phyloP scores from a whole-genome alignment of 2,888 invertebrate genomes.

The Nemotelus nigrinus region DNA sequence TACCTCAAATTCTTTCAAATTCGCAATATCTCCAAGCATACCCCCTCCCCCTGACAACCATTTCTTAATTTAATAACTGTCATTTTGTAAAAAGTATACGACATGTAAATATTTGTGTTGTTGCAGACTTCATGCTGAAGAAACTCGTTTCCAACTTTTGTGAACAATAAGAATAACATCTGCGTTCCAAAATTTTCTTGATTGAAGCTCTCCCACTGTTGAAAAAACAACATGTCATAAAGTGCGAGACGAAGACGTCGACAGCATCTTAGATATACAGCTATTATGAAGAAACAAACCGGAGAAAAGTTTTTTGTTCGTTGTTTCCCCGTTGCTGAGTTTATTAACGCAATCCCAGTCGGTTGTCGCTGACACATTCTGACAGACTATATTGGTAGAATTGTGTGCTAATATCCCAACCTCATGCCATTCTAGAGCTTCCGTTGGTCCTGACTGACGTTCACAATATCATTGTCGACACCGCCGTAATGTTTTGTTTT shows the following conservation, averaged over 20 bases:
- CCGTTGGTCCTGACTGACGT: conserved; percentile 15
- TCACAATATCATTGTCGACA: conserved; percentile 36
- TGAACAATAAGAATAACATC: conserved; percentile 45
- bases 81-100: conserved; percentile 40
- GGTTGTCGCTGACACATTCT: conserved; percentile 42
- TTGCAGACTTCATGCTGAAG: conserved; percentile 22
- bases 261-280: conserved; percentile 5
- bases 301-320: conserved; percentile 23
- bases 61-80: conserved; percentile 34
- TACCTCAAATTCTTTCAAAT: background rate
- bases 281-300: conserved; percentile 25
- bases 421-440: conserved; percentile 1
- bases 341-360: conserved; percentile 43
- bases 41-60: background rate
- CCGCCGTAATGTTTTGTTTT: conserved; percentile 32
- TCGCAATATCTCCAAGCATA: background rate
- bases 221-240: conserved; percentile 42
- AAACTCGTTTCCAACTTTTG: conserved; percentile 38
- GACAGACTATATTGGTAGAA: conserved; percentile 39
- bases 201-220: conserved; percentile 30
- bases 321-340: conserved; percentile 21
- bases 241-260: conserved; percentile 31
- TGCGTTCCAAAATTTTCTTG: conserved; percentile 39
- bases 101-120: conserved; percentile 42
- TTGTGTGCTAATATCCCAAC: conserved; percentile 32